Evolutionary conservation across 1,140 invertebrate species (phyloP).

Genomic region (Pseudomyrmex flavicornis): DNA sequence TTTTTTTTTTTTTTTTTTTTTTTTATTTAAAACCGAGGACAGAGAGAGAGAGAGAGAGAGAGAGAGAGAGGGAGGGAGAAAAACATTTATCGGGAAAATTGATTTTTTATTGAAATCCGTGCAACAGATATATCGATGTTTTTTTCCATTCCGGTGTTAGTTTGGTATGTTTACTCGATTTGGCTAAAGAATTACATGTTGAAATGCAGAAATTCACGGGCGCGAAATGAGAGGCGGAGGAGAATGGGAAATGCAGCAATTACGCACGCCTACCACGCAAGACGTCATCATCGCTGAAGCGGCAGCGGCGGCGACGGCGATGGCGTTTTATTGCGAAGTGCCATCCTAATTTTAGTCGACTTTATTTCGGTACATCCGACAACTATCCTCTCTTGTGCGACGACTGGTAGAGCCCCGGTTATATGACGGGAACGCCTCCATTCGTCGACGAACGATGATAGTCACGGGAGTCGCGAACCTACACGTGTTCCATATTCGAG

Average conservation of each 20-base stretch:
- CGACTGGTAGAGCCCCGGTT: slow-evolving; percentile 15
- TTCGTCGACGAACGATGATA: slow-evolving; percentile 62
- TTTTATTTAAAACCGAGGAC: too few relatives aligned
- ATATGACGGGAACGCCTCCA: slow-evolving; percentile 36
- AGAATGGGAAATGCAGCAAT: slow-evolving; percentile 56
- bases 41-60: not conserved
- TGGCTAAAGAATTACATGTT: not conserved
- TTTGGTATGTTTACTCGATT: not conserved
- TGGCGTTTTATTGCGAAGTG: slow-evolving; percentile 71
- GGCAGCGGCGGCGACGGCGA: slow-evolving; percentile 24
- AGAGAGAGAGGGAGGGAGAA: not conserved
- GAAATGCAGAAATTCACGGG: slow-evolving; percentile 12
- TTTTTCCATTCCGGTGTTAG: not conserved
- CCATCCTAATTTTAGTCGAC: slow-evolving; percentile 73
- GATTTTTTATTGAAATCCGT: not conserved
- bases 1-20: too few relatives aligned
- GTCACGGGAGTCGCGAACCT: slow-evolving; percentile 75
- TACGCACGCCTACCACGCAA: slow-evolving; percentile 52
- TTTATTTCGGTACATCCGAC: slow-evolving; percentile 75
- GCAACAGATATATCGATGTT: not conserved
- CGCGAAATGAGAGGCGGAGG: not conserved
- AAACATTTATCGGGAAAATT: not conserved
- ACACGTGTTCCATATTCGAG: slow-evolving; percentile 79
- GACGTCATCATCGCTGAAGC: slow-evolving; percentile 58
- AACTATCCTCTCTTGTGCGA: slow-evolving; percentile 63